Base-by-base conservation (phyloP, 2,797 vertebrate species). In the Megaceryle alcyon region DNA sequence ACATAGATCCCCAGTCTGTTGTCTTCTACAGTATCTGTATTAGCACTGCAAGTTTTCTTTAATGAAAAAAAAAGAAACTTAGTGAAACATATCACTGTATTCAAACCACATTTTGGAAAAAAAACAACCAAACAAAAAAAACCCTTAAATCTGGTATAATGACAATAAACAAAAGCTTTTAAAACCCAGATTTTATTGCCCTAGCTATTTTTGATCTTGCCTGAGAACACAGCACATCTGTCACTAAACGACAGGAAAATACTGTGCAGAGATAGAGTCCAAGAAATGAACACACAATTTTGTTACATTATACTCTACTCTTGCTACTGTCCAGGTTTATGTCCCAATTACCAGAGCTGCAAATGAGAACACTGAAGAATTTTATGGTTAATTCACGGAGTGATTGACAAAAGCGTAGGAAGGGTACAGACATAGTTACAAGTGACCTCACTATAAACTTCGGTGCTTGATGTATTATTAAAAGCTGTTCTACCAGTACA, bases 381-480 rank as follows among this genome's bases (percentile, higher is more conserved):
- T 88, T 94, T 83, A 89, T 73, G 64, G 43, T 18, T 69, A 84
- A 12, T 49, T 92, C 23, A 60, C 4, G 23, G 41, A 60, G 29
- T 73, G 73, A 84, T 5, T 73, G 82, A 84, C 46, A 71, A 77
- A 92, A 71, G 9, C 0, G 0, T 60, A 57, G 10, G 3, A 82
- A 79, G 39, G 15, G 7, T 80, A 22, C 17, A 68, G 44, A n/a
- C 22, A 33, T 12, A 68, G 66, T 66, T 92, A 60, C 33, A 48
- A 46, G 33, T 60, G 48, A 84, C 80, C 48, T 79, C 49, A 10
- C 3, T 63, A 51, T 77, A 86, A 93, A 63, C 31, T 90, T 93
- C 70, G 13, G 17, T 28, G 46, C 29, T 94, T 91, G 77, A 81
- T 93, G 21, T 56, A 91, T 86, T 93, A 69, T 63, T 94, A 46